Evolutionary conservation across 2,888 invertebrate species (phyloP).

Genomic region (Nineta flava): DNA sequence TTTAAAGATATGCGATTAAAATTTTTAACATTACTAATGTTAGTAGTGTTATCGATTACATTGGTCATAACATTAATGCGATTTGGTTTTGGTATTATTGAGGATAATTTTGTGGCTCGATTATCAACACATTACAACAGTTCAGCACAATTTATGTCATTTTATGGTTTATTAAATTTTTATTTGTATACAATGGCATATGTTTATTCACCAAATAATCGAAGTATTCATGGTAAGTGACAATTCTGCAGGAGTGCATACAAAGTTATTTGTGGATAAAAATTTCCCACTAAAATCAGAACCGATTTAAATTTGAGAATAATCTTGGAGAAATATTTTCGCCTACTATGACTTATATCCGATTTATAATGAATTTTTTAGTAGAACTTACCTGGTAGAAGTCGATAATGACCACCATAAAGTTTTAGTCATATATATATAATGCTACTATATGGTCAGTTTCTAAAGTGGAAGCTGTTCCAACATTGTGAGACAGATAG

Average conservation of each 20-base stretch:
- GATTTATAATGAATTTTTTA: no score
- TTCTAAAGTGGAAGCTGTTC: no score
- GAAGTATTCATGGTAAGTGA: conserved; percentile 63
- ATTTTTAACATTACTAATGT: conserved; percentile 74
- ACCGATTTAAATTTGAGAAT: background rate
- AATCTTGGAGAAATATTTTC: background rate
- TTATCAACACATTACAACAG: conserved; percentile 76
- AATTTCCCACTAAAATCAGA: background rate
- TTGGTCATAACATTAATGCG: conserved; percentile 60
- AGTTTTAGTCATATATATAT: no score
- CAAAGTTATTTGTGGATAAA: no score
- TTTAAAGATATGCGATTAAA: conserved; percentile 75
- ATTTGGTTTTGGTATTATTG: conserved; percentile 78
- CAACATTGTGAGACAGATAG: no score
- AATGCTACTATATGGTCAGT: no score
- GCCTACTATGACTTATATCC: no score
- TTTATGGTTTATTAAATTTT: conserved; percentile 86
- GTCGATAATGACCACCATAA: no score
- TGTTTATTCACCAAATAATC: conserved; percentile 76
- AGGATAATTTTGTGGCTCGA: conserved; percentile 87
- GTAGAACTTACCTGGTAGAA: no score
- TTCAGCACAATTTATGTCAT: conserved; percentile 90
- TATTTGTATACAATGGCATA: conserved; percentile 89
- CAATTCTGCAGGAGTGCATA: background rate
- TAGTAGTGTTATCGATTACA: conserved; percentile 60